Evolutionary conservation across 2,888 invertebrate genomes (phyloP), one percentile per base, ranked within the genome.

Genomic region (Cantharis lateralis): DNA sequence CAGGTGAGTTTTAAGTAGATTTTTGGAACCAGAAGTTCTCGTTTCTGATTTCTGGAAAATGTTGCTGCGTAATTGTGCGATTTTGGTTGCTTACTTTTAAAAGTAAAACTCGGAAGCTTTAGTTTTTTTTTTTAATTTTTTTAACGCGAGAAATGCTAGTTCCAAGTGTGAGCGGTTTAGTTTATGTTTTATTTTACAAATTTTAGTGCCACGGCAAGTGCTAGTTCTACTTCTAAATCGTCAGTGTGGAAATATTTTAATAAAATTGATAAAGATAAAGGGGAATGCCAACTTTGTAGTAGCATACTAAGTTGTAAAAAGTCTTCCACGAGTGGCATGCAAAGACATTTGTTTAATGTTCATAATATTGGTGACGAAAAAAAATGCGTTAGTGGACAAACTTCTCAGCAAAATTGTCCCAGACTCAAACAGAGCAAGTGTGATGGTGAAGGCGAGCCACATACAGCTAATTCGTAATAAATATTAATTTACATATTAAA

Each of bases 1-100:
- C 80, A 85, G 86, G 86, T 86, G 80, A 73, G 26, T 61, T 66
- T 75, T 15, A 48, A 48, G 48, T 48, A 48, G n/a, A 71, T 20
- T 24, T 15, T 16, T 70, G 15, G 70, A 15, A 15, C 16, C 70
- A 28, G 48, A 32, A 48, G 48, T 48, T 48, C 48, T 64, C 18
- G 64, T 20, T 18, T 18, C 20, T 20, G 64, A 64, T 20, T 64
- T 64, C 18, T 64, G 20, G 18, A 64, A 64, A 64, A 64, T 64
- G 64, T 18, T 20, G 64, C 18, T 64, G 20, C 13, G 20, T 13
- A 64, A 18, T 13, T 15, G 13, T 15, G 15, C n/a, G 28, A 28
- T 28, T 28, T 28, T 28, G 11, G 28, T 28, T 28, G 11, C 28
- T 28, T 28, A 28, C 2, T 26, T 1, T 3, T 10, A 28, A 64